These are phyloP conservation scores for Montipora efflorescens DNA, from an alignment of 64 coral and sea anemone genomes.

Conservation along the genomic window DNA sequence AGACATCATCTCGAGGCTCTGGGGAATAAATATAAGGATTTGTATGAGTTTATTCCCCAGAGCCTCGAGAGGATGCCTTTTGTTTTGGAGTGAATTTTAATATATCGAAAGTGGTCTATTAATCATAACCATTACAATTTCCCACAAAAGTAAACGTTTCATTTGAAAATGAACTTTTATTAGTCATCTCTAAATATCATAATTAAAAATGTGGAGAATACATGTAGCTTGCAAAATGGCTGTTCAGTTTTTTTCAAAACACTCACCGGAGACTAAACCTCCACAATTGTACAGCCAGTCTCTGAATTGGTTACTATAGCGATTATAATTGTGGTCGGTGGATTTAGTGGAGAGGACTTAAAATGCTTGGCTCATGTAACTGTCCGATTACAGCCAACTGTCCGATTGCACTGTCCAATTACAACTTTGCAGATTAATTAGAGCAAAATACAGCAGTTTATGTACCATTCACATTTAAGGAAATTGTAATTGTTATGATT, in stretches of 20 bases:
- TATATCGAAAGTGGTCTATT: too few species aligned
- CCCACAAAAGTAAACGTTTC: constrained; percentile 6
- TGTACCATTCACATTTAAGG: constrained; percentile 28
- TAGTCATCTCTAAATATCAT: constrained; percentile 5
- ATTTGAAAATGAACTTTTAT: constrained; percentile 37
- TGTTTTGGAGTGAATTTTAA: too few species aligned
- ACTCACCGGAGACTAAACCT: constrained; percentile 15
- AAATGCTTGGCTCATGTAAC: constrained; percentile 55
- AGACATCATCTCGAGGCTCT: too few species aligned
- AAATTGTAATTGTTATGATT: constrained; percentile 63
- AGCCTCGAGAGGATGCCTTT: too few species aligned
- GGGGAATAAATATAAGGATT: too few species aligned
- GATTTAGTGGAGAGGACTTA: constrained; percentile 29
- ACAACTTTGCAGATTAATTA: constrained; percentile 62
- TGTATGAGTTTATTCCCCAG: too few species aligned
- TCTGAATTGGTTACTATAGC: constrained; percentile 35
- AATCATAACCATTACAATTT: neutral
- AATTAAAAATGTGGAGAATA: constrained; percentile 10
- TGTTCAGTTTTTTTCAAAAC: neutral
- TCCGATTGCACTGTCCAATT: constrained; percentile 51
- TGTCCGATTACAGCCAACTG: constrained; percentile 42
- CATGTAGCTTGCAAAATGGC: constrained; percentile 4
- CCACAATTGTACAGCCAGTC: constrained; percentile 13
- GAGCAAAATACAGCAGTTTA: constrained; percentile 50
- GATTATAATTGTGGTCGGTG: constrained; percentile 54